Base-by-base conservation (phyloP, 2,888 invertebrate genomes). In the Eubasilissa splendida region DNA sequence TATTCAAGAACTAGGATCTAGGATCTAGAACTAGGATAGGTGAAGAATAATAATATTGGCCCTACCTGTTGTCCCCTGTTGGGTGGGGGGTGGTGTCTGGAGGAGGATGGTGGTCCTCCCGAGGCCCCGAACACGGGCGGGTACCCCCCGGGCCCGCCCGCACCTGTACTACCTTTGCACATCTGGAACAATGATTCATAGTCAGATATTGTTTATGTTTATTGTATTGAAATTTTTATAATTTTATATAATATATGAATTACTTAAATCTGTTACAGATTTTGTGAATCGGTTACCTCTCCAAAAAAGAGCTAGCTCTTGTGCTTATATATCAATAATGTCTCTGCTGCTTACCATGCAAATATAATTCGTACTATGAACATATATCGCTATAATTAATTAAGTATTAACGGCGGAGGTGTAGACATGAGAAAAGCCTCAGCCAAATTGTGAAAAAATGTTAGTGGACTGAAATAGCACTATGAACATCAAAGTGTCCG, bases 121-220 rank as follows among this genome's bases (percentile, higher is more conserved):
- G 78, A 84, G 79, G 80, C 85, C 81, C 83, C 85, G 83, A 79
- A 85, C 81, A 82, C 84, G 83, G 79, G 85, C 84, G 82, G 82
- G 84, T 84, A 84, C 79, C 85, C 86, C 80, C 85, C 85, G 77
- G 85, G 70, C 85, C 85, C 86, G 85, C 85, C 86, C 85, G 85
- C 86, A 85, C 84, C 84, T 74, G 80, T 87, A 79, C 88, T 88
- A 74, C 84, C 83, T 81, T 95, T 95, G 81, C 68, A 81, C 84
- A 84, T 84, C 84, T 84, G 65, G 7, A 82, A 79, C 22, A 77
- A 79, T 68, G 52, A 78, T 80, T 14, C 14, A 76, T 56, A n/a
- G 11, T 58, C n/a, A n/a, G 58, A 58, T 58, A 58, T 8, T 58
- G 58, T 42, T 5, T 4, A 22, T 22, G 0, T 56, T 9, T 56